Conservation (phyloP, 1,140 invertebrate genomes). For the Maniola jurtina region DNA sequence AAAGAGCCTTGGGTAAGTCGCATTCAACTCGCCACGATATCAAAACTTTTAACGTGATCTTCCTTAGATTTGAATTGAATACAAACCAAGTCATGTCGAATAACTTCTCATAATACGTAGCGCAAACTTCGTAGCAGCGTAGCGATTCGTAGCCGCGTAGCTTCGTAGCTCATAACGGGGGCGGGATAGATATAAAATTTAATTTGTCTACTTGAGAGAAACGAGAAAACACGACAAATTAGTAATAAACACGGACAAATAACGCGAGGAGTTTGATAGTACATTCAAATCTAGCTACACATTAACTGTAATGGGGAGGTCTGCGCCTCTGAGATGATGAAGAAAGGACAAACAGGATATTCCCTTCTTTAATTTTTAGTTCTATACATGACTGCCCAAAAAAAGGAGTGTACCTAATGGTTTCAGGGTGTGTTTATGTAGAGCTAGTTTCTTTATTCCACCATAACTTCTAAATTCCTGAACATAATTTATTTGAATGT, state of each 20-base stretch:
- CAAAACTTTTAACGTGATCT: no score
- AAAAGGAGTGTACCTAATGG: no score
- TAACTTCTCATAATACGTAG: not conserved
- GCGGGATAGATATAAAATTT: constrained; percentile 51
- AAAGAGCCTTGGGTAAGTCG: no score
- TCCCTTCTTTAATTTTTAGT: not conserved
- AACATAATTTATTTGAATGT: no score
- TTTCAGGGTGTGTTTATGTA: no score
- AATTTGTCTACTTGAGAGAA: constrained; percentile 57
- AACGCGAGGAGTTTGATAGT: constrained; percentile 73
- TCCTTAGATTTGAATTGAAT: no score
- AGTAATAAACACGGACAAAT: constrained; percentile 67
- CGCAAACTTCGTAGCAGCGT: constrained; percentile 23
- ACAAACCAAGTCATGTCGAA: no score
- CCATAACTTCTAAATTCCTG: no score
- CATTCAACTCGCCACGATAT: no score
- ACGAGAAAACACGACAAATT: constrained; percentile 69
- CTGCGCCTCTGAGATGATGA: constrained; percentile 59
- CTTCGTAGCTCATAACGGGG: constrained; percentile 32
- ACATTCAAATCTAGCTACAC: constrained; percentile 71
- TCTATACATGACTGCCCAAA: no score
- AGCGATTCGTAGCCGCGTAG: constrained; percentile 45
- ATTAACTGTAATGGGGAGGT: constrained; percentile 70
- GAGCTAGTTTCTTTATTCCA: no score
- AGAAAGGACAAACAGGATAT: constrained; percentile 39